A percentile compares a stretch with the other conserved stretches of the same genome.
Conservation (phyloP, 1,140 invertebrate species). For the Oscheius sp. region DNA sequence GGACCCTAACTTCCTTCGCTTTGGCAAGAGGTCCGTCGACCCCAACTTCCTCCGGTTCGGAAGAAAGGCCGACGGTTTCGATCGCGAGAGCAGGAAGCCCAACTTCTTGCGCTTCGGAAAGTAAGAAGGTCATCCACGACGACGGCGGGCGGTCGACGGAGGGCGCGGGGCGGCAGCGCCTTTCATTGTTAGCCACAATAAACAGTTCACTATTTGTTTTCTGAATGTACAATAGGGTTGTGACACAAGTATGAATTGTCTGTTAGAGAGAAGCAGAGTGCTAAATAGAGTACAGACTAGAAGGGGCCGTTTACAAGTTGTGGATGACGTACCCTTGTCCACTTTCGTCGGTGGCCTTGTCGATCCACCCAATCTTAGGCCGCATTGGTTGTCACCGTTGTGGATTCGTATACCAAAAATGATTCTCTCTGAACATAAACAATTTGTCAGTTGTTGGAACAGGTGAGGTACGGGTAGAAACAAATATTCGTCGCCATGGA, state of each 20-base stretch:
- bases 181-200: neutral
- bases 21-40: conserved; percentile 45
- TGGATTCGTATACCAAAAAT: no score
- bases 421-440: no score
- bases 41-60: conserved; percentile 54
- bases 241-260: no score
- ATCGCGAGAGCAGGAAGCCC: conserved; percentile 36
- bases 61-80: conserved; percentile 40
- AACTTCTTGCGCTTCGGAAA: conserved; percentile 27
- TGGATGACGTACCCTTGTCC: neutral
- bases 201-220: neutral
- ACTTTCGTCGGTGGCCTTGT: neutral
- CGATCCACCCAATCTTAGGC: conserved; percentile 8
- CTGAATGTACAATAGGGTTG: no score
- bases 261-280: no score
- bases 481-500: no score
- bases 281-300: neutral
- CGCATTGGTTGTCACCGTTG: no score
- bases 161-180: neutral
- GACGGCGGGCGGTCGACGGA: neutral
- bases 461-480: no score
- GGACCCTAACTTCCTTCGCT: conserved; percentile 49
- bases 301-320: neutral
- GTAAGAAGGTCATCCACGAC: neutral
- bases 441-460: no score